Base-by-base conservation (phyloP, 2,888 invertebrate species). In the Axea sp. region DNA sequence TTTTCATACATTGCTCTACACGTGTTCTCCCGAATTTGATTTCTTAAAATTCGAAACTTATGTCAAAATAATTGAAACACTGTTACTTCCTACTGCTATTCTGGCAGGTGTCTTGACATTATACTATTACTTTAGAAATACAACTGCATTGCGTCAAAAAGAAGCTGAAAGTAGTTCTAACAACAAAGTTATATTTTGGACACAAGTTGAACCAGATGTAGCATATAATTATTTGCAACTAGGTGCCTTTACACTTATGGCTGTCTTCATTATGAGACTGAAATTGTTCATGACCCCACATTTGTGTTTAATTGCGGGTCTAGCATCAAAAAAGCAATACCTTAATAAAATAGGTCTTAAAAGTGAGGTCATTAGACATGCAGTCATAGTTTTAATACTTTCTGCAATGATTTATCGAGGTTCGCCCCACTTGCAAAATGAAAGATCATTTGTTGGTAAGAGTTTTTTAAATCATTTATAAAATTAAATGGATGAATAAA, bases 271-370 rank as follows among this genome's bases (percentile, higher is more conserved):
- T 3, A 95, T 95, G 94, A 88, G 95, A 79, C 84, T 95, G 39
- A 95, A 95, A 82, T 84, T 95, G 49, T 91, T 95, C 78, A 91
- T 94, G 85, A 93, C 93, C 0, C 94, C 95, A 0, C 94, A 95
- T 78, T 87, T 95, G 80, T 94, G 95, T 83, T 89, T 96, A 0
- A 88, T 94, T 1, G 90, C 92, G 0, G 92, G 94, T 0, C 86
- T 95, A 1, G 86, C 93, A 9, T 91, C 92, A 68, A 89, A 90
- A 75, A 89, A 89, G 81, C 90, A 91, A 86, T 91, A 90, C 86
- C 89, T 90, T 73, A 86, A 87, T 11, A 87, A 89, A 78, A 57
- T 86, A 28, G 84, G 85, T 7, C 75, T 89, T 14, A 88, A 86
- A 41, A 84, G 80, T n/a, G 83, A 86, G 77, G 76, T 85, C 72